phyloP scores from a whole-genome alignment of 1,140 invertebrate species.

The Galendromus occidentalis region DNA sequence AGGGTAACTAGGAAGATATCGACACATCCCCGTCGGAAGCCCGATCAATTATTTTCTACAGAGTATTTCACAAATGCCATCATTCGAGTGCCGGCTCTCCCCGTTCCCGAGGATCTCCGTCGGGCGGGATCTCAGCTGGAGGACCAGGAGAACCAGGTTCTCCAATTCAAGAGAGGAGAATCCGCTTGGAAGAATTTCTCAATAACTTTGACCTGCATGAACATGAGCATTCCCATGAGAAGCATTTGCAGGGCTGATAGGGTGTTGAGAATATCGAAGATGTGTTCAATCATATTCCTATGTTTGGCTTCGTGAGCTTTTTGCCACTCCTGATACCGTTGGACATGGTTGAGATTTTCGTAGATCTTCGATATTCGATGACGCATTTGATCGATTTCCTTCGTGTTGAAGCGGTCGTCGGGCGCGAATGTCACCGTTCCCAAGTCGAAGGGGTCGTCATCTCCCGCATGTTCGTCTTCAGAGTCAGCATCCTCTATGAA shows the following conservation, averaged over 20 bases:
- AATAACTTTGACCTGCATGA: conserved; percentile 37
- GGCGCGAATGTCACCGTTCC: conserved; percentile 17
- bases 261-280: conserved; percentile 45
- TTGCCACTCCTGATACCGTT: conserved; percentile 46
- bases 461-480: conserved; percentile 22
- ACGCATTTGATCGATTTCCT: conserved; percentile 5
- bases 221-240: conserved; percentile 45
- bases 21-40: too few relatives aligned
- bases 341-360: conserved; percentile 38
- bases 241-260: conserved; percentile 48
- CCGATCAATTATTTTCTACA: too few relatives aligned
- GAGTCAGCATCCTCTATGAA: conserved; percentile 34
- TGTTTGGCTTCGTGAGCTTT: conserved; percentile 51
- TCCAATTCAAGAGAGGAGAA: too few relatives aligned
- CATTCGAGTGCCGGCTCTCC: too few relatives aligned
- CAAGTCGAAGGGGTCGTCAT: conserved; percentile 28
- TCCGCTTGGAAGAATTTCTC: conserved; percentile 45
- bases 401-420: conserved; percentile 17
- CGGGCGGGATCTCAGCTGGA: too few relatives aligned
- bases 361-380: not conserved
- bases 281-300: conserved; percentile 52
- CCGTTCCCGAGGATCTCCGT: too few relatives aligned
- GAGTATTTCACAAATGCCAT: too few relatives aligned
- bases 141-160: too few relatives aligned
- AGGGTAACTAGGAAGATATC: too few relatives aligned